Evolutionary conservation across 2,113 vertebrate species (phyloP).

Genomic region (Barbus barbus): DNA sequence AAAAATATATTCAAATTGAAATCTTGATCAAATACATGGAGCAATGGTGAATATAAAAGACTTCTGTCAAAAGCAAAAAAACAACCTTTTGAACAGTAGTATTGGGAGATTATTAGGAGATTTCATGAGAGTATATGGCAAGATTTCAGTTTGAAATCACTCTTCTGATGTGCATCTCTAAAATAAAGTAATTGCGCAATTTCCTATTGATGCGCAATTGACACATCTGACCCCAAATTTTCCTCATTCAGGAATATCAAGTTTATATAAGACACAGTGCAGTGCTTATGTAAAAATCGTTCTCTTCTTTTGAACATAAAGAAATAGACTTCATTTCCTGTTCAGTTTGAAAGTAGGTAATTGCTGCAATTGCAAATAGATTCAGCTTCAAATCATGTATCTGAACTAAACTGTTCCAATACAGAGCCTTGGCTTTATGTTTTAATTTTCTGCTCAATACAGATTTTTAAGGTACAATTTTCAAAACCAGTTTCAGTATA

Average conservation of each 20-base stretch:
- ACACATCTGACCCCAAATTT: not conserved
- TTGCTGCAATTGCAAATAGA: not conserved
- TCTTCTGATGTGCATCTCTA: not conserved
- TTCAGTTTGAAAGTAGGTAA: not conserved
- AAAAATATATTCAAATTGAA: too few species aligned
- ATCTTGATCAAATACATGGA: too few species aligned
- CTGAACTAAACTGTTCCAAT: not conserved
- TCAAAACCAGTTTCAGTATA: not conserved
- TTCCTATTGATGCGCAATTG: not conserved
- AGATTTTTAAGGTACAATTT: not conserved
- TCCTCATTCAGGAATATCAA: not conserved
- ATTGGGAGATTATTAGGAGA: too few species aligned
- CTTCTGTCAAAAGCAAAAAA: too few species aligned
- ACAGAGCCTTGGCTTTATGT: not conserved
- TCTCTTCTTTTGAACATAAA: not conserved
- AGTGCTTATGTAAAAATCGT: not conserved
- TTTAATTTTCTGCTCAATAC: not conserved
- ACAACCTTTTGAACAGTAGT: too few species aligned
- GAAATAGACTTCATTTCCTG: not conserved
- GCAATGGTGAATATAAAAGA: too few species aligned
- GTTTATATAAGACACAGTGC: not conserved
- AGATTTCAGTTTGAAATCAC: not conserved
- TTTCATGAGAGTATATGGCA: too few species aligned
- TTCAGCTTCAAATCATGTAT: not conserved
- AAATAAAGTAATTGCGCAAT: not conserved